Conservation (phyloP, 2,797 vertebrate species). For the Leontocebus nigricollis region DNA sequence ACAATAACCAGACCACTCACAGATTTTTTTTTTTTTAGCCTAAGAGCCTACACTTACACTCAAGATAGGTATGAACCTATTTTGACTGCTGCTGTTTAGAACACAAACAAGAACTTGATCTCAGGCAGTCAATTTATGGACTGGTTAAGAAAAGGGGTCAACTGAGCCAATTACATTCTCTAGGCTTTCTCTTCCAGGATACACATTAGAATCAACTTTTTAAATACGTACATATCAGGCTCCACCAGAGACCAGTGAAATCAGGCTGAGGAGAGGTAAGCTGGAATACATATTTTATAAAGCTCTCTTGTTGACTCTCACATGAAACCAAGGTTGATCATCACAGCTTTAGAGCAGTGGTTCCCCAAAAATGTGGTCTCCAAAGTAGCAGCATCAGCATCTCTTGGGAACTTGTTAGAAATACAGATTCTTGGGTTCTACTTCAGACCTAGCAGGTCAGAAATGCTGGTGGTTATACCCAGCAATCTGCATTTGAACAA, state of each 20-base stretch:
- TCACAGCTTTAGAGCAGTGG: background rate
- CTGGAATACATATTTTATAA: background rate
- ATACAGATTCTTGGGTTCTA: background rate
- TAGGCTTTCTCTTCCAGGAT: background rate
- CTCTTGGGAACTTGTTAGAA: background rate
- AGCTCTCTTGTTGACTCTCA: background rate
- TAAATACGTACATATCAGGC: background rate
- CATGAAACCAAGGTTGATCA: background rate
- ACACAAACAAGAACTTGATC: background rate
- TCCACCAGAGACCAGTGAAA: background rate
- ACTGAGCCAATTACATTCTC: background rate
- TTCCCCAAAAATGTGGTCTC: background rate
- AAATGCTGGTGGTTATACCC: background rate
- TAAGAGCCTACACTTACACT: background rate
- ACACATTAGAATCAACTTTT: background rate
- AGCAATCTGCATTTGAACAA: background rate
- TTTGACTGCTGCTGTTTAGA: background rate
- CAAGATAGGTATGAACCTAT: background rate
- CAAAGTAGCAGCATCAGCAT: background rate
- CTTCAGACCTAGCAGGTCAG: background rate
- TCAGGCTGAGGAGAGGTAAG: background rate
- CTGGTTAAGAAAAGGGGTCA: background rate
- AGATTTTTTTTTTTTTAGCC: background rate
- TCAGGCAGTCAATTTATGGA: background rate
- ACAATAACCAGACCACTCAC: background rate